A percentile compares a stretch with the other conserved stretches of the same genome.
Evolutionary conservation across 35 echinoderm and acorn worm genomes (phyloP).

Genomic region (Lytechinus variegatus): DNA sequence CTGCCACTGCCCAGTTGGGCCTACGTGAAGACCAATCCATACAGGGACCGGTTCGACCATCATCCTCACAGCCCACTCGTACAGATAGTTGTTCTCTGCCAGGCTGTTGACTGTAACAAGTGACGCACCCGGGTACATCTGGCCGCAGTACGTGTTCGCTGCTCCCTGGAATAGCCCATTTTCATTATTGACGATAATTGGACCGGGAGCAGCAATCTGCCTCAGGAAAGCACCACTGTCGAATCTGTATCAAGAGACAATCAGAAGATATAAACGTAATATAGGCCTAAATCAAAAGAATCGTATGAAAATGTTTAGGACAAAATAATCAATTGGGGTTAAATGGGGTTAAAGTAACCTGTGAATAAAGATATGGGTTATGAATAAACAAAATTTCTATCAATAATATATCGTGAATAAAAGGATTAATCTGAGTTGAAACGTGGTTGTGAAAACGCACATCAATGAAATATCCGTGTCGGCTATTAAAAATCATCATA

Average conservation of each 20-base stretch:
- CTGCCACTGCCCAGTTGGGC: background rate
- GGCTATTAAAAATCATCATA: too few species aligned
- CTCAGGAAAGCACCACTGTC: constrained; percentile 4
- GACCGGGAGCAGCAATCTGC: background rate
- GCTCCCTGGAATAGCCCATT: background rate
- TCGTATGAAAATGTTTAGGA: background rate
- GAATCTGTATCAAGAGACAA: background rate
- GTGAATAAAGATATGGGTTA: too few species aligned
- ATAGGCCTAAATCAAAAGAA: background rate
- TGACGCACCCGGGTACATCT: background rate
- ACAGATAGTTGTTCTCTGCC: background rate
- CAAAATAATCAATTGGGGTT: too few species aligned
- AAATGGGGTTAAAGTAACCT: too few species aligned
- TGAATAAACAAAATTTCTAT: too few species aligned
- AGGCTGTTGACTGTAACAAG: background rate
- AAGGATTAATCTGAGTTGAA: too few species aligned
- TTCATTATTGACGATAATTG: background rate
- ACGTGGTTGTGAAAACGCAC: too few species aligned
- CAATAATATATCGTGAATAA: too few species aligned
- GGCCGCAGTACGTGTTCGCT: background rate
- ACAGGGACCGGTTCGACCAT: background rate
- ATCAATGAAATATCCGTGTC: too few species aligned
- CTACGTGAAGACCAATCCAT: constrained; percentile 9
- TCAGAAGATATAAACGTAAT: background rate
- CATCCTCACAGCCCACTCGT: constrained; percentile 11